Evolutionary conservation across 2,113 vertebrate genomes (phyloP).

Genomic region (Eupsittula cactorum): DNA sequence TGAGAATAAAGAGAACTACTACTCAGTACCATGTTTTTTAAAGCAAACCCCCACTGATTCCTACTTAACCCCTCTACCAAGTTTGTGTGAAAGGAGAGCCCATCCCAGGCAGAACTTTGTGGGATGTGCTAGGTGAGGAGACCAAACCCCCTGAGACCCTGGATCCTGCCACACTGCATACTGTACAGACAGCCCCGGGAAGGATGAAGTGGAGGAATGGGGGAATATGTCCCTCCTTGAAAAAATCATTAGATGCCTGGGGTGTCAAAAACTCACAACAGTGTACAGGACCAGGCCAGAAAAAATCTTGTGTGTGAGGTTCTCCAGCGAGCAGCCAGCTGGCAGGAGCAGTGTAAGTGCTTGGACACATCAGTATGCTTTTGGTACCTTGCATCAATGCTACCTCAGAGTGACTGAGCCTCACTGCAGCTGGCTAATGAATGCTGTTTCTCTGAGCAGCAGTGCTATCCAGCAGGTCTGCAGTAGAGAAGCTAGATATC

Average conservation of each 20-base stretch:
- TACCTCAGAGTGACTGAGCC: neutral
- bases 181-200: neutral
- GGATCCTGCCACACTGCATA: neutral
- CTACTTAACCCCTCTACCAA: neutral
- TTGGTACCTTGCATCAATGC: neutral
- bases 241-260: neutral
- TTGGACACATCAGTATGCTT: neutral
- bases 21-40: neutral
- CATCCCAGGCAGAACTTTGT: neutral
- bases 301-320: neutral
- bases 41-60: neutral
- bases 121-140: neutral
- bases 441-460: neutral
- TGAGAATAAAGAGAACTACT: neutral
- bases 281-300: neutral
- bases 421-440: neutral
- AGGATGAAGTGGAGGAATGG: neutral
- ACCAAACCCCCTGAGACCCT: neutral
- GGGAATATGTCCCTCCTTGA: neutral
- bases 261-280: neutral
- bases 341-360: neutral
- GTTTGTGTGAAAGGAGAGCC: neutral
- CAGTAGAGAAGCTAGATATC: neutral
- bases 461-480: neutral
- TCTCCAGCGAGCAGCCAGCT: neutral